A percentile compares a stretch with the other conserved stretches of the same genome.
Evolutionary conservation across 2,888 invertebrate genomes (phyloP).

Genomic region (Caenorhabditis sp.): DNA sequence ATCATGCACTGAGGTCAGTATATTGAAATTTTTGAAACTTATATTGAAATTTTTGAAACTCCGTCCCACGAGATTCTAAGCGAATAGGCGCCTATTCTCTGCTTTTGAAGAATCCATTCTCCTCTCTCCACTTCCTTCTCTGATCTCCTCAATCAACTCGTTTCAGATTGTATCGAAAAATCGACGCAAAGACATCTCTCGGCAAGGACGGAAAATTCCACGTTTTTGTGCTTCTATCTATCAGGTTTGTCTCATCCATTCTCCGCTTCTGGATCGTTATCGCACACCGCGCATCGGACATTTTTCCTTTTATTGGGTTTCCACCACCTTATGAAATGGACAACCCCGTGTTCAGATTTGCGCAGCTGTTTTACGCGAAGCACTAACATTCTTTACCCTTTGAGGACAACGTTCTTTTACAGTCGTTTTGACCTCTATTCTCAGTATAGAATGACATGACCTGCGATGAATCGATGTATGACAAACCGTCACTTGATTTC

Average conservation of each 20-base stretch:
- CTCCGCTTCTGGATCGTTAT: conserved; percentile 43
- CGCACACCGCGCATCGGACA: conserved; percentile 23
- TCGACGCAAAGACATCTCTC: conserved; percentile 90
- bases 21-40: not conserved
- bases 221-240: conserved; percentile 94
- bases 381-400: conserved; percentile 15
- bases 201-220: conserved; percentile 99
- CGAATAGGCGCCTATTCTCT: no score
- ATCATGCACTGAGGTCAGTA: conserved; percentile 89
- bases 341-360: conserved; percentile 30
- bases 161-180: conserved; percentile 86
- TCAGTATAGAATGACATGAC: conserved; percentile 11
- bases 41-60: no score
- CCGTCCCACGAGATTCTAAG: no score
- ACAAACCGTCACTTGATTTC: conserved; percentile 39
- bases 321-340: conserved; percentile 1
- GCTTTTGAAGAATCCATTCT: not conserved
- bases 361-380: conserved; percentile 55
- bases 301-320: conserved; percentile 21
- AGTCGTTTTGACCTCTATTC: conserved; percentile 48
- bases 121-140: not conserved
- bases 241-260: conserved; percentile 87
- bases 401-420: conserved; percentile 38
- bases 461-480: conserved; percentile 21
- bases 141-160: conserved; percentile 1